phyloP scores from a whole-genome alignment of 1,140 invertebrate species.

The Potamilus streckersoni region DNA sequence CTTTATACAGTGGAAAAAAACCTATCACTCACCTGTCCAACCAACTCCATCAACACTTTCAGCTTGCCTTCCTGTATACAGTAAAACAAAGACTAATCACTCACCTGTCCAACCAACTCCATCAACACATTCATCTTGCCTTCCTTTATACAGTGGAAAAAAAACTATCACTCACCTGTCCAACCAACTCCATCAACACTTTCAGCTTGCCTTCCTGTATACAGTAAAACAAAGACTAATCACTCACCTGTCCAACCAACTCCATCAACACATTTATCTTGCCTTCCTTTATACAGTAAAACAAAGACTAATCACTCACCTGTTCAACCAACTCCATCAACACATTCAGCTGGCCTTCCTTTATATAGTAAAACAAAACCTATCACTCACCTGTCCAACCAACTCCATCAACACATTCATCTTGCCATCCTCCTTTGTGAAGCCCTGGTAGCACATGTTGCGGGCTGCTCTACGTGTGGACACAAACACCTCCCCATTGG shows the following conservation, averaged over 20 bases:
- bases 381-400: slow-evolving; percentile 76
- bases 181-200: slow-evolving; percentile 78
- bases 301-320: slow-evolving; percentile 65
- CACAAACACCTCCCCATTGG: slow-evolving; percentile 82
- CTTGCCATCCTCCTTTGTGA: slow-evolving; percentile 85
- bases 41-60: too few species aligned
- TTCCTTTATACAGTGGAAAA: neutral
- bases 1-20: too few species aligned
- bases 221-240: neutral
- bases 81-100: too few species aligned
- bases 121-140: too few species aligned
- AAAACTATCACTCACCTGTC: slow-evolving; percentile 72
- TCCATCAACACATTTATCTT: slow-evolving; percentile 79
- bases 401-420: slow-evolving; percentile 79
- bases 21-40: too few species aligned
- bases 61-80: too few species aligned
- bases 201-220: slow-evolving; percentile 81
- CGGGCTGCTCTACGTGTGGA: slow-evolving; percentile 87
- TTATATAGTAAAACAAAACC: neutral
- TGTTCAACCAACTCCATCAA: slow-evolving; percentile 80
- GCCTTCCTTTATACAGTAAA: slow-evolving; percentile 73
- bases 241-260: slow-evolving; percentile 78
- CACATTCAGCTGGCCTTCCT: slow-evolving; percentile 74
- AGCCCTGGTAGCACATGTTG: slow-evolving; percentile 97
- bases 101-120: too few species aligned